phyloP scores from a whole-genome alignment of 2,797 vertebrate genomes.

The Smutsia gigantea region DNA sequence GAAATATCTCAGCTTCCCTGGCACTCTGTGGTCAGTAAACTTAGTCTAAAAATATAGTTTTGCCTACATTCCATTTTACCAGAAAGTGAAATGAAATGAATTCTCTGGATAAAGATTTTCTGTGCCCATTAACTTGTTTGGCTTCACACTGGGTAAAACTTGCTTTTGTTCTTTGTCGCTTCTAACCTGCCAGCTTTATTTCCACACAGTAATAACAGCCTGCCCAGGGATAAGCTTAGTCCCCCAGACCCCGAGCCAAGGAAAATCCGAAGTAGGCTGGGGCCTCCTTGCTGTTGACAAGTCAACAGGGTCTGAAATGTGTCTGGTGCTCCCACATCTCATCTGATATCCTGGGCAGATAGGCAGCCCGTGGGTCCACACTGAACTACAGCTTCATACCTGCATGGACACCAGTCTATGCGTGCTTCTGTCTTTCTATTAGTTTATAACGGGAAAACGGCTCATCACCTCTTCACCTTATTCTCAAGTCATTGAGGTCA shows the following conservation, averaged over 20 bases:
- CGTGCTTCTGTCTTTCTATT: neutral
- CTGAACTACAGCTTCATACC: accelerated
- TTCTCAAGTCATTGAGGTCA: neutral
- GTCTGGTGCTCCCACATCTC: accelerated
- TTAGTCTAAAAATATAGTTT: conserved; percentile 55
- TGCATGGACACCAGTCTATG: neutral
- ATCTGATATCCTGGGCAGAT: neutral
- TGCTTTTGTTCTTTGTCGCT: neutral
- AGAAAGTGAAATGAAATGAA: conserved; percentile 33
- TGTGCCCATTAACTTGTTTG: neutral
- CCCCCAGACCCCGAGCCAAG: neutral
- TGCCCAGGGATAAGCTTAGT: neutral
- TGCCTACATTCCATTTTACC: conserved; percentile 4
- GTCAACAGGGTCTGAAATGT: neutral
- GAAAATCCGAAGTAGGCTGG: neutral
- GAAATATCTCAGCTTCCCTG: conserved; percentile 64
- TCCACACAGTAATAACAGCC: neutral
- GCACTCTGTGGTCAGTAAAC: conserved; percentile 12
- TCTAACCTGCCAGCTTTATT: neutral
- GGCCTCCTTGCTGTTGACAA: neutral
- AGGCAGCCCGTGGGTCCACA: accelerated
- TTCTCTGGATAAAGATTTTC: neutral
- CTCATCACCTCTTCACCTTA: neutral
- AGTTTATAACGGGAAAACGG: neutral
- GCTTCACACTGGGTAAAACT: neutral